Conservation (phyloP, 2,888 invertebrate species). For the Lypha dubia region DNA sequence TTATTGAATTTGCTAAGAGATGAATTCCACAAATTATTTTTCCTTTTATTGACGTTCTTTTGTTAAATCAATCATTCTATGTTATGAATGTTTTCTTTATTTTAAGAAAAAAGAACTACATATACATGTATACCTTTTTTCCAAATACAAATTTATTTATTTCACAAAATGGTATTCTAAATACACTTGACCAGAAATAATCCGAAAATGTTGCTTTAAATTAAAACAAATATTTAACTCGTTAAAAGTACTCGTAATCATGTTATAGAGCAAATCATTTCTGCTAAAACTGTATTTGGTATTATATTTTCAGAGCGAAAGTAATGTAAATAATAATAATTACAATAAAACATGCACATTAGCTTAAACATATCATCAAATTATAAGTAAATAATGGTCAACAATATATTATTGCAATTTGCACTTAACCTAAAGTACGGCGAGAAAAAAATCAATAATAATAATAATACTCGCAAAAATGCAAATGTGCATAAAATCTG, state of each 20-base stretch:
- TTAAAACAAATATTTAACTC: neutral
- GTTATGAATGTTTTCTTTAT: too few relatives aligned
- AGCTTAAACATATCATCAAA: neutral
- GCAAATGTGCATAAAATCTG: constrained; percentile 35
- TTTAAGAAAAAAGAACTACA: too few relatives aligned
- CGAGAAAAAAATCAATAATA: constrained; percentile 54
- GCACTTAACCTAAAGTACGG: constrained; percentile 47
- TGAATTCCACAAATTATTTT: too few relatives aligned
- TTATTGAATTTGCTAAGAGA: too few relatives aligned
- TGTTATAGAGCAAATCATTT: too few relatives aligned
- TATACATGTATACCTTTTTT: too few relatives aligned
- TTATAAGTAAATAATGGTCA: constrained; percentile 11
- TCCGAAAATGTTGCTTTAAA: neutral
- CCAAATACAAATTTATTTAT: too few relatives aligned
- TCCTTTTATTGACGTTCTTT: too few relatives aligned
- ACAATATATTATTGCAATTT: constrained; percentile 53
- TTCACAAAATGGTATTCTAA: too few relatives aligned
- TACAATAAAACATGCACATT: constrained; percentile 8
- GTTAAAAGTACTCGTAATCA: too few relatives aligned
- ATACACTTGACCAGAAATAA: neutral
- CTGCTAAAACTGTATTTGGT: too few relatives aligned
- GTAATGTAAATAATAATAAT: constrained; percentile 14
- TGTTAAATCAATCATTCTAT: too few relatives aligned
- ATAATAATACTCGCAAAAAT: constrained; percentile 27
- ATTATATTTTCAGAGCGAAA: neutral